A percentile compares a stretch with the other conserved stretches of the same genome.
These are phyloP conservation scores for Ctenopoma kingsleyae DNA, from an alignment of 2,797 vertebrate genomes.

Conservation along the genomic window DNA sequence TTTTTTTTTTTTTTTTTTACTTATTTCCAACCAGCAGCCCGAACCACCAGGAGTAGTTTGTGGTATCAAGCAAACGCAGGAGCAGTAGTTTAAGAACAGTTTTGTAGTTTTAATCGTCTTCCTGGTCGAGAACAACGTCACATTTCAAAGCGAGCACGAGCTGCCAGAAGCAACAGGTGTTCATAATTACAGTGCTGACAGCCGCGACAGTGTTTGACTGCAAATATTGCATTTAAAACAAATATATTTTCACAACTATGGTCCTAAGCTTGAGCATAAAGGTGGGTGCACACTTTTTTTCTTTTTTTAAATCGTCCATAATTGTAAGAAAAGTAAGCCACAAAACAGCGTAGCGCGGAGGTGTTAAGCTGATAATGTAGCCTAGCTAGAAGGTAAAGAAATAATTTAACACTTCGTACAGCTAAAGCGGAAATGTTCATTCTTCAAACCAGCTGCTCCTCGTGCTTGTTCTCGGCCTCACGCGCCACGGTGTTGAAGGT, in stretches of 20 bases:
- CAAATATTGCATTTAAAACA: conserved; percentile 5
- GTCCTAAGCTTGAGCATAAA: conserved; percentile 1
- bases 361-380: not conserved
- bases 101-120: no score
- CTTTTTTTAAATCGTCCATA: not conserved
- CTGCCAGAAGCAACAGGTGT: conserved; percentile 46
- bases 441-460: conserved; percentile 52
- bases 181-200: conserved; percentile 43
- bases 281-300: conserved; percentile 49
- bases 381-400: not conserved
- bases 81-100: no score
- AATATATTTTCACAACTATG: conserved; percentile 34
- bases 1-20: no score
- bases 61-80: no score
- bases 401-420: not conserved
- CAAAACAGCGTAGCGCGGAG: not conserved
- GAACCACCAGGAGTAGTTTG: no score
- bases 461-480: conserved; percentile 43
- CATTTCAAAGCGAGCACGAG: not conserved
- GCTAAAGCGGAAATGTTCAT: not conserved
- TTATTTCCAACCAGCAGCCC: no score
- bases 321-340: not conserved
- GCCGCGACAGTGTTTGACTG: not conserved
- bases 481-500: conserved; percentile 52
- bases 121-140: no score